Evolutionary conservation across 1,140 invertebrate genomes (phyloP).

Genomic region (Oreohelix idahoensis): DNA sequence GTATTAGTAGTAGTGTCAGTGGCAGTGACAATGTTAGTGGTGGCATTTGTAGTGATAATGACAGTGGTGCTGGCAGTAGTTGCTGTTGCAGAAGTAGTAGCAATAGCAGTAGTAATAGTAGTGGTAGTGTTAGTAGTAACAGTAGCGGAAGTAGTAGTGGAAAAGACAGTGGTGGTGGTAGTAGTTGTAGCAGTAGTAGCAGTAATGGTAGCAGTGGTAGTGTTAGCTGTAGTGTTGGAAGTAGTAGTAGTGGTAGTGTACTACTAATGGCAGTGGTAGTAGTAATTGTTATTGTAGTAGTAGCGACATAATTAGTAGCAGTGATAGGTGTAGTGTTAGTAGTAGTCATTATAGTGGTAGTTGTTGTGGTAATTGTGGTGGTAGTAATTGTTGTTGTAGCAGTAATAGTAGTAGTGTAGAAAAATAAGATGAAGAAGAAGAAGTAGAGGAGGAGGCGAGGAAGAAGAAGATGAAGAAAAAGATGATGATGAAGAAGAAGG

Average conservation of each 20-base stretch:
- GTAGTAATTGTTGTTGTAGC: too few relatives aligned
- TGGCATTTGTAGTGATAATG: background rate
- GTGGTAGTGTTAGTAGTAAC: background rate
- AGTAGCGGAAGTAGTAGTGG: background rate
- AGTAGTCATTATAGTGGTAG: conserved; percentile 22
- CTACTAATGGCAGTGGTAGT: background rate
- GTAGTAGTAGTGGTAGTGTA: background rate
- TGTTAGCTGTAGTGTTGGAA: background rate
- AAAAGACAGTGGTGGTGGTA: background rate
- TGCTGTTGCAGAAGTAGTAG: conserved; percentile 7
- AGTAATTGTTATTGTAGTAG: background rate
- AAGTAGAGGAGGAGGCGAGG: too few relatives aligned
- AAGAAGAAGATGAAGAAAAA: too few relatives aligned
- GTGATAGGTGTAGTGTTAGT: background rate
- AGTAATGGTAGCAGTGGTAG: conserved; percentile 10
- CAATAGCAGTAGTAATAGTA: conserved; percentile 19
- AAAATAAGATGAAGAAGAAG: too few relatives aligned
- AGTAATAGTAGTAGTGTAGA: too few relatives aligned
- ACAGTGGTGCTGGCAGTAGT: background rate
- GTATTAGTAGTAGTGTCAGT: conserved; percentile 15
- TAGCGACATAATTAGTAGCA: background rate
- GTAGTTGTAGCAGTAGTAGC: background rate
- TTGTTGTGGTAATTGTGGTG: too few relatives aligned
- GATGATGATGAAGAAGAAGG: too few relatives aligned
- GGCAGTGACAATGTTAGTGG: background rate